phyloP scores from a whole-genome alignment of 2,797 vertebrate species.

The Poecilia picta region DNA sequence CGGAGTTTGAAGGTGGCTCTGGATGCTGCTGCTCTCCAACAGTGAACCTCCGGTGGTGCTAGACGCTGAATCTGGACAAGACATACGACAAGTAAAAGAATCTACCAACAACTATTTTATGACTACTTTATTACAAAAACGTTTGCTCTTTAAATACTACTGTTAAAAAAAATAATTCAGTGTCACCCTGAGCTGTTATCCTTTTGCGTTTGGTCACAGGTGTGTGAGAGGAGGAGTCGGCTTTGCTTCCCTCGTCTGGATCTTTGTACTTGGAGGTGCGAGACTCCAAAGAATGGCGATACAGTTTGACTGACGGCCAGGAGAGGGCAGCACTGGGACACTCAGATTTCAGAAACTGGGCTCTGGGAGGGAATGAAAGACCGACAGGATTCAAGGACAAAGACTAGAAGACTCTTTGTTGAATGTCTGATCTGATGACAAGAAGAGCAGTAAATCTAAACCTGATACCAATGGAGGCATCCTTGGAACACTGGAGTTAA shows the following conservation, averaged over 20 bases:
- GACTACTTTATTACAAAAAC: not conserved
- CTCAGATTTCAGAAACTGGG: slow-evolving; percentile 48
- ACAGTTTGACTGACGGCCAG: slow-evolving; percentile 66
- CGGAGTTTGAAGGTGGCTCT: slow-evolving; percentile 71
- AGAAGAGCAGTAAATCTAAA: not conserved
- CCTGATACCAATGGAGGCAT: not conserved
- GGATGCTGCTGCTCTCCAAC: slow-evolving; percentile 67
- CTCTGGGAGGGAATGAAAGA: slow-evolving; percentile 47
- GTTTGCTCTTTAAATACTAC: not conserved
- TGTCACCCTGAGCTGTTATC: slow-evolving; percentile 43
- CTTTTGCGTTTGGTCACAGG: slow-evolving; percentile 67
- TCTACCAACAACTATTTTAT: not conserved
- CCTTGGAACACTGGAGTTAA: not conserved
- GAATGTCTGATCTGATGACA: not conserved
- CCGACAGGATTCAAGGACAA: slow-evolving; percentile 40
- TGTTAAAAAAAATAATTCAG: not conserved
- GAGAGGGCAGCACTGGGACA: slow-evolving; percentile 70
- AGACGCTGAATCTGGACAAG: slow-evolving; percentile 37
- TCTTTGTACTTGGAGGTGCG: slow-evolving; percentile 40
- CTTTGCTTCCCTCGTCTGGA: slow-evolving; percentile 7
- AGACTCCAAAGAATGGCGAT: slow-evolving; percentile 62
- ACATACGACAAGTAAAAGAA: not conserved
- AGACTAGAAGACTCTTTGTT: slow-evolving; percentile 39
- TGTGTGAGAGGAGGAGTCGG: not conserved
- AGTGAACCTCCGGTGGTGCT: slow-evolving; percentile 31